Evolutionary conservation across 2,113 vertebrate species (phyloP).

Genomic region (Protobothrops flavoviridis): DNA sequence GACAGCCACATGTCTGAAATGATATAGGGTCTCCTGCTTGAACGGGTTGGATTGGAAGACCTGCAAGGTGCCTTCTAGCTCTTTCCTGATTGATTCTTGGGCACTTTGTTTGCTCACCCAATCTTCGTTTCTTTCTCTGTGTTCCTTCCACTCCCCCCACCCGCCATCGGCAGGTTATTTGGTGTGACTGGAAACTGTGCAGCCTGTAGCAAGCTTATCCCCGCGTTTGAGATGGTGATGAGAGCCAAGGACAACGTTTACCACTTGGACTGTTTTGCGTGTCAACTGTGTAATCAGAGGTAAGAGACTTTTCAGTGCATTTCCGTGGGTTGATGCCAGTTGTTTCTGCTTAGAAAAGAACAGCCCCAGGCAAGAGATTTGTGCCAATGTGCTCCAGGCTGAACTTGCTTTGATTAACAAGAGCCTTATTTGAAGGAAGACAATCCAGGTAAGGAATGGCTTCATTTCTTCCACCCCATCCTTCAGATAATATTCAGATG

Average conservation of each 20-base stretch:
- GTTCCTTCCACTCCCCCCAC: not conserved
- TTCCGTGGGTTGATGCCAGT: slow-evolving; percentile 19
- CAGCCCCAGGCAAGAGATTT: not conserved
- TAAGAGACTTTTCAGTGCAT: slow-evolving; percentile 65
- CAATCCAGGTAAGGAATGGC: not conserved
- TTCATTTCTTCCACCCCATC: not conserved
- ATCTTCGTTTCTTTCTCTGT: slow-evolving; percentile 37
- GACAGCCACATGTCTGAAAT: not conserved
- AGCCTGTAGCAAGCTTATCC: slow-evolving; percentile 97
- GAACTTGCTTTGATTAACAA: not conserved
- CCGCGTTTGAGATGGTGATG: slow-evolving; percentile 99
- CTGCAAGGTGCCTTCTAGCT: not conserved
- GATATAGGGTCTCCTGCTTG: not conserved
- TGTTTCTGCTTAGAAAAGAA: not conserved
- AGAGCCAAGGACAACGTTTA: slow-evolving; percentile 98
- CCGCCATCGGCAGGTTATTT: slow-evolving; percentile 81
- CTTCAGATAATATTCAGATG: not conserved
- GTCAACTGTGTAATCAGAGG: slow-evolving; percentile 99
- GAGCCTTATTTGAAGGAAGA: not conserved
- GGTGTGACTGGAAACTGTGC: slow-evolving; percentile 98
- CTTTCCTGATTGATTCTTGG: not conserved
- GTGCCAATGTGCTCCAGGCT: not conserved
- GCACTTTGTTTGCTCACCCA: not conserved
- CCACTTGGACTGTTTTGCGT: slow-evolving; percentile 98
- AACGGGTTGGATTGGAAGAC: slow-evolving; percentile 16